phyloP scores from a whole-genome alignment of 2,888 invertebrate species.

The Clivina fossor region DNA sequence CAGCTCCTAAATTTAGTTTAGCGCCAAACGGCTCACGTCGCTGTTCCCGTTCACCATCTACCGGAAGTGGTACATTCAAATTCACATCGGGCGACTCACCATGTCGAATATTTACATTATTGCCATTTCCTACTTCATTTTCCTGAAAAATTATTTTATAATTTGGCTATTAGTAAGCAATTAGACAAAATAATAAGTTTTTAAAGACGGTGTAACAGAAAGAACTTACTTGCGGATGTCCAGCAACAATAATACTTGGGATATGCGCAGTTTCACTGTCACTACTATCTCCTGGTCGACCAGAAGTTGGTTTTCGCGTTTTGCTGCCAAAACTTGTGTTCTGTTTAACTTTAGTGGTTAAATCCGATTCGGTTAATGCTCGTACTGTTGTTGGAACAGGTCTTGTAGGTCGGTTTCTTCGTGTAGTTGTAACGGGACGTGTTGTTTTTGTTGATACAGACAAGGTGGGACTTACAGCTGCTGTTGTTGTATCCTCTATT shows the following conservation, averaged over 20 bases:
- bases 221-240: slow-evolving; percentile 29
- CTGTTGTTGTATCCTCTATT: slow-evolving; percentile 56
- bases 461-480: slow-evolving; percentile 41
- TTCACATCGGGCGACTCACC: slow-evolving; percentile 70
- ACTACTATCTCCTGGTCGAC: slow-evolving; percentile 50
- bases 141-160: slow-evolving; percentile 57
- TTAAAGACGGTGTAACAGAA: no score
- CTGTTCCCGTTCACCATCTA: slow-evolving; percentile 59
- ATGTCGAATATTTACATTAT: slow-evolving; percentile 55
- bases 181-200: neutral
- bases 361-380: slow-evolving; percentile 49
- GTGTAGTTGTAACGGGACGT: slow-evolving; percentile 46
- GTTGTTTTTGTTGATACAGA: slow-evolving; percentile 44
- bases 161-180: neutral
- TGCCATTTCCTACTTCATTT: slow-evolving; percentile 66
- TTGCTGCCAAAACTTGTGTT: slow-evolving; percentile 40
- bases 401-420: slow-evolving; percentile 48
- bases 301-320: slow-evolving; percentile 45
- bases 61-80: slow-evolving; percentile 67
- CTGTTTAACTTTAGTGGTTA: slow-evolving; percentile 47
- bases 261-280: slow-evolving; percentile 55
- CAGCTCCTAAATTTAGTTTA: slow-evolving; percentile 79
- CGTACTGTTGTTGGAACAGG: slow-evolving; percentile 52
- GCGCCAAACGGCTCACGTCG: slow-evolving; percentile 62
- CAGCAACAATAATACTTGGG: slow-evolving; percentile 50